Evolutionary conservation across 2,113 vertebrate species (phyloP).

Genomic region (Eulemur rufifrons): DNA sequence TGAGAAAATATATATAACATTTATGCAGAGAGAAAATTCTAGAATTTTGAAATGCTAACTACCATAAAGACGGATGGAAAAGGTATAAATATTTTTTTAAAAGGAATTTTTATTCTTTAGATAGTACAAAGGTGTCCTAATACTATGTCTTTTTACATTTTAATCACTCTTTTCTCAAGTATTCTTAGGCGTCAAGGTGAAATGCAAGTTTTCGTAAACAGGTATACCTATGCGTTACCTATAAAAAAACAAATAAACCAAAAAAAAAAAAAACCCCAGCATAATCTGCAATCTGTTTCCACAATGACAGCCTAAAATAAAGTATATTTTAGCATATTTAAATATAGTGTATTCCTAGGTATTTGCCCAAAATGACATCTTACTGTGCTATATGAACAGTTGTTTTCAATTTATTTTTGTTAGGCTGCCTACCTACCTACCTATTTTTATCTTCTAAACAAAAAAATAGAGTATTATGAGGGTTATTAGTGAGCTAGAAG

Average conservation of each 20-base stretch:
- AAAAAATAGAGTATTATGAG: background rate
- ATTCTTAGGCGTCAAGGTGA: background rate
- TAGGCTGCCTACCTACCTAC: background rate
- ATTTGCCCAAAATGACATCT: background rate
- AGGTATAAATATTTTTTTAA: background rate
- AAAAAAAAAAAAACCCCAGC: background rate
- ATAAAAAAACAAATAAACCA: background rate
- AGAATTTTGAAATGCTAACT: background rate
- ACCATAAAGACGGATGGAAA: background rate
- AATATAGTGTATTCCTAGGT: background rate
- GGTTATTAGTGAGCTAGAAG: background rate
- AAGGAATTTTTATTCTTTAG: background rate
- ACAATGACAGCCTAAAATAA: background rate
- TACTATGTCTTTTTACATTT: background rate
- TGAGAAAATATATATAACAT: background rate
- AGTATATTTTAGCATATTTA: background rate
- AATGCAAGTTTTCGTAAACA: background rate
- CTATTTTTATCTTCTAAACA: background rate
- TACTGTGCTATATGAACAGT: background rate
- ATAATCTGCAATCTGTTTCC: background rate
- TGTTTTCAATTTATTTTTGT: background rate
- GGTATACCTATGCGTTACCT: background rate
- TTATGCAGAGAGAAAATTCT: background rate
- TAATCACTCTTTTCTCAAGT: background rate
- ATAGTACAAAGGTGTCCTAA: background rate